Base-by-base conservation (phyloP, 2,797 vertebrate species). In the Esox masquinongy region DNA sequence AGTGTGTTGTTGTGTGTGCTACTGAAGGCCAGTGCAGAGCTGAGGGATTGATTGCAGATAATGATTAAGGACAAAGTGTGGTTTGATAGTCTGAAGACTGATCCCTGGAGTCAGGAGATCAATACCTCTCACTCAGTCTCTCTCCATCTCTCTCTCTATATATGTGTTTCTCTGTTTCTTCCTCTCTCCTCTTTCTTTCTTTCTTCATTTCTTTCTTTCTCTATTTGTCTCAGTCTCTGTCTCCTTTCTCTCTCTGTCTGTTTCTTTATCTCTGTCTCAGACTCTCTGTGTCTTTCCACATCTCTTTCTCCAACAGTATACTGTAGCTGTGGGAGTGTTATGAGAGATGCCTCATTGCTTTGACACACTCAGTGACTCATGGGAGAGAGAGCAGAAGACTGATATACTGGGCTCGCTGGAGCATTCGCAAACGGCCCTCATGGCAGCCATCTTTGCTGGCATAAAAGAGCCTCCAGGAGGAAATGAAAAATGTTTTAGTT, bases 61-160 rank as follows among this genome's bases (percentile, higher is more conserved):
- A 94, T 94, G 90, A 94, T 93, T 92, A 92, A 92, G 92, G 93
- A 93, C 92, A 94, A 95, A 93, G 92, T 88, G 91, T 88, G 89
- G 94, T 94, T 93, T 95, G 94, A 94, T 91, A 89, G 90, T 91
- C 88, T 87, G 85, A 87, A 84, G 89, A 77, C 0, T 86, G 85
- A 92, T 93, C 91, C 93, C 82, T 77, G 79, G 89, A 92, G 86
- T 77, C 71, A 87, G 83, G 79, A 84, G 87, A 92, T 93, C 90
- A 90, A 91, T 92, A 5, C 43, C 74, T 85, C 79, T 82, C 78
- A 85, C 9, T 43, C 83, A 85, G 12, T 43, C 83, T 74, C 82
- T 88, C 80, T 81, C 74, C 34, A 6, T 43, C 39, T 43, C 39
- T 43, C 39, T 43, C 39, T 43, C 16, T 19, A 16, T 19, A 4